phyloP scores from a whole-genome alignment of 2,113 vertebrate species.

The Proteles cristata region DNA sequence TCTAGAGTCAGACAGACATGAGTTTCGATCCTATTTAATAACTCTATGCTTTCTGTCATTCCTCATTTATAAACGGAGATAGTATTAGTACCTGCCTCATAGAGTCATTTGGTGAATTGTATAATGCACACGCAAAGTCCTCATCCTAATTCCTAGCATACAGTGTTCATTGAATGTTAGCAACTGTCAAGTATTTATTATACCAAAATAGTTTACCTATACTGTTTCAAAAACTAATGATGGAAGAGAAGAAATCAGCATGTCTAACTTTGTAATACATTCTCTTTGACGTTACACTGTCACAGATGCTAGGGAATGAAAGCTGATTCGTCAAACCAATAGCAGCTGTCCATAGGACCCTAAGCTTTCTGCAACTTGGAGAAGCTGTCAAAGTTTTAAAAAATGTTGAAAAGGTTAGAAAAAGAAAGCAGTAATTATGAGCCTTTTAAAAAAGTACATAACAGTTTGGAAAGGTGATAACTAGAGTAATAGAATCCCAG shows the following conservation, averaged over 20 bases:
- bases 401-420: slow-evolving; percentile 38
- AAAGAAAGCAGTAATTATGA: neutral
- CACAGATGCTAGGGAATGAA: neutral
- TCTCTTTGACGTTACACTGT: neutral
- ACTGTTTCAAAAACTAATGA: neutral
- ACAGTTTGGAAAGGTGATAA: neutral
- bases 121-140: neutral
- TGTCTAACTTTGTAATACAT: neutral
- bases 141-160: neutral
- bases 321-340: neutral
- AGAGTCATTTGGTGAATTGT: neutral
- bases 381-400: neutral
- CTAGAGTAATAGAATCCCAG: neutral
- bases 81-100: neutral
- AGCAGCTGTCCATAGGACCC: neutral
- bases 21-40: neutral
- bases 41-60: neutral
- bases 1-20: neutral
- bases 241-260: neutral
- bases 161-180: neutral
- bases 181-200: neutral
- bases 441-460: neutral
- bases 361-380: neutral
- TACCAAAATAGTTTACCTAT: neutral
- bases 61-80: neutral